A percentile compares a stretch with the other conserved stretches of the same genome.
phyloP scores from a whole-genome alignment of 2,888 invertebrate genomes.

The Masnerella sp. region DNA sequence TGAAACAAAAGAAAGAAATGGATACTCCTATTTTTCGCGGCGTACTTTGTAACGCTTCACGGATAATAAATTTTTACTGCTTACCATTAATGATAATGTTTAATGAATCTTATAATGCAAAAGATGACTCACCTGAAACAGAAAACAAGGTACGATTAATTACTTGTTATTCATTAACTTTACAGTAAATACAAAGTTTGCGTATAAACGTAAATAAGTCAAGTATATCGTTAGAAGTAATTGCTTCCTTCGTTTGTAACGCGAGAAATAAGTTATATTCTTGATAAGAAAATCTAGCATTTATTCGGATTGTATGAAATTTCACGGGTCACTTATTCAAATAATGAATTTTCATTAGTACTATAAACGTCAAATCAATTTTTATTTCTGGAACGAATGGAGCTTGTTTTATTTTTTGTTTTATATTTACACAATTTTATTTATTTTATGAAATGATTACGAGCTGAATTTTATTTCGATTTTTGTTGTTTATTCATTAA shows the following conservation, averaged over 20 bases:
- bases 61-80: conserved; percentile 48
- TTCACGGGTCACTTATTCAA: conserved; percentile 5
- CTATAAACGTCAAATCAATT: not conserved
- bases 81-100: conserved; percentile 50
- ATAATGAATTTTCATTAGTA: not conserved
- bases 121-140: conserved; percentile 52
- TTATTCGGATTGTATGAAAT: conserved; percentile 21
- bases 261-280: conserved; percentile 16
- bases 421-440: too few species aligned
- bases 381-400: too few species aligned
- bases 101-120: conserved; percentile 48
- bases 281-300: conserved; percentile 28
- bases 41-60: conserved; percentile 38
- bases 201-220: conserved; percentile 41
- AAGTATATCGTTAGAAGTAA: conserved; percentile 46
- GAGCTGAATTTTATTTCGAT: too few species aligned
- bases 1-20: conserved; percentile 13
- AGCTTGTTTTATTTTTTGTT: not conserved
- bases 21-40: conserved; percentile 43
- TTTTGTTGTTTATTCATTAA: too few species aligned
- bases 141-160: conserved; percentile 48
- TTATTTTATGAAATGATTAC: too few species aligned
- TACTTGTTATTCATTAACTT: conserved; percentile 47
- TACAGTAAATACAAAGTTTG: conserved; percentile 42
- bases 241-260: conserved; percentile 41